Conservation (phyloP, 2,797 vertebrate genomes). For the Pseudochaenichthys georgianus region DNA sequence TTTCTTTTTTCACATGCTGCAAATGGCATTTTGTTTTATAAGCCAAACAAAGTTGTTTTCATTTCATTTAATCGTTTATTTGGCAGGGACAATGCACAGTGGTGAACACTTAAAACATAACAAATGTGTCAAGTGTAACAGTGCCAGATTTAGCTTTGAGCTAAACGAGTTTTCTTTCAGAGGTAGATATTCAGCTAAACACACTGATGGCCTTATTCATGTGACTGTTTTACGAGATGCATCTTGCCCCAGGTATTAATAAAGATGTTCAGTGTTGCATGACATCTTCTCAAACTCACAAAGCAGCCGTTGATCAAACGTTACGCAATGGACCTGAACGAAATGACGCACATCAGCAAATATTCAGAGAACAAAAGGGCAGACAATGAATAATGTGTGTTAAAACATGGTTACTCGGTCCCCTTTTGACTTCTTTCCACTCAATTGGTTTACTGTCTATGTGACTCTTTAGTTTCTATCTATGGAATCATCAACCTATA, state of each 20-base stretch:
- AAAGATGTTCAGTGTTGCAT: neutral
- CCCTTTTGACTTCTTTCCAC: slow-evolving; percentile 36
- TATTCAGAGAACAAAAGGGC: slow-evolving; percentile 27
- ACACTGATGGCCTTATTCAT: neutral
- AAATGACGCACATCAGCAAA: slow-evolving; percentile 14
- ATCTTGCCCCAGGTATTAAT: slow-evolving; percentile 9
- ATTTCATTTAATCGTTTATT: too few species aligned
- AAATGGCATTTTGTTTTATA: neutral
- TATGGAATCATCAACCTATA: slow-evolving; percentile 21
- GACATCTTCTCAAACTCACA: slow-evolving; percentile 17
- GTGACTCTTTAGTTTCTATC: slow-evolving; percentile 19
- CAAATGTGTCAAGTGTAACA: too few species aligned
- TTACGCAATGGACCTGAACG: slow-evolving; percentile 17
- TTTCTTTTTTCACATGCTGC: neutral
- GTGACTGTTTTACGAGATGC: slow-evolving; percentile 10
- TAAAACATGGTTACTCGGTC: slow-evolving; percentile 14
- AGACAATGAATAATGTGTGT: slow-evolving; percentile 15
- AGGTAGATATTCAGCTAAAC: neutral
- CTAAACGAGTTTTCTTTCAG: neutral
- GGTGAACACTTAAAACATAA: too few species aligned
- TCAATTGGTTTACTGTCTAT: slow-evolving; percentile 12
- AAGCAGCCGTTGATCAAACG: slow-evolving; percentile 10
- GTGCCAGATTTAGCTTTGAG: too few species aligned
- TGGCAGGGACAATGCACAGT: too few species aligned
- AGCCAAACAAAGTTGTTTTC: too few species aligned